Conservation (phyloP, 2,797 vertebrate genomes). For the Sebastolobus alascanus region DNA sequence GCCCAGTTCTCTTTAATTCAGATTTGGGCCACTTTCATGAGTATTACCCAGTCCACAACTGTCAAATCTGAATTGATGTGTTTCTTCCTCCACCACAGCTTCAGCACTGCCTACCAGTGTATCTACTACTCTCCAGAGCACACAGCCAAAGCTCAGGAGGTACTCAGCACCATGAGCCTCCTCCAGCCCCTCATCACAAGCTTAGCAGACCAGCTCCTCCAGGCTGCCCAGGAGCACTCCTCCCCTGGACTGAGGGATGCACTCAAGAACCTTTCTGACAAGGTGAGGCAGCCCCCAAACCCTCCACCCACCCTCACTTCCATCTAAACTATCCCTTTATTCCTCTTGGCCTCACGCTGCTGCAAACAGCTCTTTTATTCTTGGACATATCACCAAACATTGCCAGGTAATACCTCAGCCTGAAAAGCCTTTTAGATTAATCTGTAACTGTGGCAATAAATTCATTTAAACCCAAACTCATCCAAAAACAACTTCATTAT, state of each 20-base stretch:
- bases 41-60: not conserved
- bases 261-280: conserved; percentile 96
- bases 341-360: conserved; percentile 12
- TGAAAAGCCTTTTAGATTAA: conserved; percentile 14
- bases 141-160: conserved; percentile 96
- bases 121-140: conserved; percentile 99
- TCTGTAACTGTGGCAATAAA: conserved; percentile 11
- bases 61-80: conserved; percentile 13
- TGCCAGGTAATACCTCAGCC: conserved; percentile 16
- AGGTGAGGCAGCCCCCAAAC: conserved; percentile 85
- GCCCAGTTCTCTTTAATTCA: conserved; percentile 8
- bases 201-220: conserved; percentile 93
- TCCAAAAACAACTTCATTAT: conserved; percentile 22
- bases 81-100: conserved; percentile 68
- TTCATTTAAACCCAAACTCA: conserved; percentile 28
- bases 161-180: conserved; percentile 93
- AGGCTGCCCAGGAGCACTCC: conserved; percentile 92
- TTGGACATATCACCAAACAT: conserved; percentile 8
- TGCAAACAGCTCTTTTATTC: conserved; percentile 33
- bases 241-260: conserved; percentile 91
- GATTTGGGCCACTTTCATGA: conserved; percentile 7
- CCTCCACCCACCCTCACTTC: conserved; percentile 9
- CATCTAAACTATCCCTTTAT: conserved; percentile 16
- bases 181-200: conserved; percentile 94
- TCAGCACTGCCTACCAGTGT: conserved; percentile 96